phyloP scores from a whole-genome alignment of 2,113 vertebrate species.

The Cyanoramphus novaezelandiae region DNA sequence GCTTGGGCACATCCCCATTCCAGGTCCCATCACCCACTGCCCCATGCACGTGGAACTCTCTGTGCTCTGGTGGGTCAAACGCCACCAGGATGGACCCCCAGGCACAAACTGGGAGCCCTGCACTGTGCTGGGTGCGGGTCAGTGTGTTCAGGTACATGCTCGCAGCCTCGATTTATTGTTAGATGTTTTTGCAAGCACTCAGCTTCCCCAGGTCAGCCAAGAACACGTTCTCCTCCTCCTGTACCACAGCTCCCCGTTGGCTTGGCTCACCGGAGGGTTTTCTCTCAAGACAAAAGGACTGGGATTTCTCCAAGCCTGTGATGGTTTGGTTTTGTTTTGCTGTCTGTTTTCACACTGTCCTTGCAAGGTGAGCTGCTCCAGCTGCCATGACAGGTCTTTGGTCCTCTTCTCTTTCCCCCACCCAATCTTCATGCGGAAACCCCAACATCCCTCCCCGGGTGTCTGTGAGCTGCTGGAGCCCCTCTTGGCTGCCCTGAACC shows the following conservation, averaged over 20 bases:
- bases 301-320: background rate
- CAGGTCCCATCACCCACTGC: fast-evolving
- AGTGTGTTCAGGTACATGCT: background rate
- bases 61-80: background rate
- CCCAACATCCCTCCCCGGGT: background rate
- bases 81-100: background rate
- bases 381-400: background rate
- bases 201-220: slow-evolving; percentile 16
- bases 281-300: slow-evolving; percentile 23
- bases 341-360: background rate
- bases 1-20: fast-evolving
- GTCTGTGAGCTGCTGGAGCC: background rate
- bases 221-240: slow-evolving; percentile 38
- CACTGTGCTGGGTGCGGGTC: fast-evolving
- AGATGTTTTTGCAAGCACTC: background rate
- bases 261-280: background rate
- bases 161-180: background rate
- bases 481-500: background rate
- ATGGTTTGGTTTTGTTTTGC: background rate
- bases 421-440: background rate
- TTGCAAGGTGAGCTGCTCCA: slow-evolving; percentile 1
- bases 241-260: slow-evolving; percentile 43
- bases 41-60: background rate
- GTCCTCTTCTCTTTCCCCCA: background rate
- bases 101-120: background rate